A percentile compares a stretch with the other conserved stretches of the same genome.
phyloP scores from a whole-genome alignment of 2,797 vertebrate genomes.

The Pantherophis vulpinus region DNA sequence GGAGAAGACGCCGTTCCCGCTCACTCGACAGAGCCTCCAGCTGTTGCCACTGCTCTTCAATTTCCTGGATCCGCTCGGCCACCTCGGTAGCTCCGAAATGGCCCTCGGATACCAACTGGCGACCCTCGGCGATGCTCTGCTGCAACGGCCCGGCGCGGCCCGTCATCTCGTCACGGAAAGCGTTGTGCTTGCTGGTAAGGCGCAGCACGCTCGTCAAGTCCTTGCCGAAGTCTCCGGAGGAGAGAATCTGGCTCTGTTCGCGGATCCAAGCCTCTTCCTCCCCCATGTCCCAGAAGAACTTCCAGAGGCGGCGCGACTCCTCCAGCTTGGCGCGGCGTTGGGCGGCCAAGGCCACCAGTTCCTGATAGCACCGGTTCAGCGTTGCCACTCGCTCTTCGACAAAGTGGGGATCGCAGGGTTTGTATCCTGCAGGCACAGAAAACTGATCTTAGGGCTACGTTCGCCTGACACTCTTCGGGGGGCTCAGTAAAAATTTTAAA shows the following conservation, averaged over 20 bases:
- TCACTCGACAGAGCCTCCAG: slow-evolving; percentile 64
- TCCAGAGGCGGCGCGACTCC: slow-evolving; percentile 88
- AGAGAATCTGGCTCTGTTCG: slow-evolving; percentile 90
- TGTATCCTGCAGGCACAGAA: slow-evolving; percentile 77
- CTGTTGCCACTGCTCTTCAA: slow-evolving; percentile 68
- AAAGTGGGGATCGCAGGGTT: slow-evolving; percentile 86
- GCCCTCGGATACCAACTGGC: slow-evolving; percentile 80
- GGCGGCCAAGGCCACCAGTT: slow-evolving; percentile 79
- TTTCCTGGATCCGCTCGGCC: slow-evolving; percentile 78
- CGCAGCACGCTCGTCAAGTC: slow-evolving; percentile 86
- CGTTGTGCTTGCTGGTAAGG: slow-evolving; percentile 89
- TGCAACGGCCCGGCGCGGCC: slow-evolving; percentile 84
- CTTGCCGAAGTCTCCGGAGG: slow-evolving; percentile 85
- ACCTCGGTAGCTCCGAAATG: slow-evolving; percentile 81
- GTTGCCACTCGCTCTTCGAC: slow-evolving; percentile 82
- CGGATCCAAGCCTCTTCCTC: slow-evolving; percentile 93
- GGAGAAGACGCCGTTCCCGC: slow-evolving; percentile 79
- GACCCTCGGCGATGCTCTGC: slow-evolving; percentile 83
- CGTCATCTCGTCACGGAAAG: slow-evolving; percentile 90
- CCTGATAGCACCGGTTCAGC: slow-evolving; percentile 82
- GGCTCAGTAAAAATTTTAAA: not conserved
- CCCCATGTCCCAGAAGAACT: slow-evolving; percentile 92
- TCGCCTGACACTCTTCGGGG: not conserved
- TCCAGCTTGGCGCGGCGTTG: slow-evolving; percentile 79
- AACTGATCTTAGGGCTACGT: not conserved